Percentiles rank a stretch among this genome's conserved stretches.
phyloP scores from a whole-genome alignment of 2,797 vertebrate species.

The Phalloptychus januarius region DNA sequence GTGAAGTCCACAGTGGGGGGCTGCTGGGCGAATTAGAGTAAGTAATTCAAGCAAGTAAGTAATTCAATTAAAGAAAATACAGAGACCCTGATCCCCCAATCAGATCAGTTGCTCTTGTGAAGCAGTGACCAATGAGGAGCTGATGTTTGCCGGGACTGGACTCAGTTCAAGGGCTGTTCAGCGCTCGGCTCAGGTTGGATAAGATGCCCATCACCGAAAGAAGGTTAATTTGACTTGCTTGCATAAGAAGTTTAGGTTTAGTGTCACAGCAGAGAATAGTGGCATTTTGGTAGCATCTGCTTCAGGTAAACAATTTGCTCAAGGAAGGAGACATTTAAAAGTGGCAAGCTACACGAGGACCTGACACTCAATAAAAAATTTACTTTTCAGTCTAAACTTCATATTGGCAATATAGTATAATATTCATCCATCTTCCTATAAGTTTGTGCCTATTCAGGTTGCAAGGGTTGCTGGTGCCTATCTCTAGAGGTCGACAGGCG shows the following conservation, averaged over 20 bases:
- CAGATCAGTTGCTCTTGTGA: conserved; percentile 29
- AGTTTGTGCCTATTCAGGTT: no score
- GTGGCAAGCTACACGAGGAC: not conserved
- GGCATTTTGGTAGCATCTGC: not conserved
- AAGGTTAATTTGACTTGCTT: conserved; percentile 14
- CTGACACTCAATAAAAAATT: not conserved
- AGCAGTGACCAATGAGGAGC: not conserved
- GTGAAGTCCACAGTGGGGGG: not conserved
- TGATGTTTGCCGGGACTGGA: conserved; percentile 12
- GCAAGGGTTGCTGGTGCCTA: no score
- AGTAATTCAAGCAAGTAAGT: conserved; percentile 35
- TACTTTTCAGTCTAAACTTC: not conserved
- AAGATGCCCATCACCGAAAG: conserved; percentile 3
- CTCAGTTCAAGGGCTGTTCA: conserved; percentile 5
- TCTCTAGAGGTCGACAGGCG: no score
- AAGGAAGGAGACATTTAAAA: not conserved
- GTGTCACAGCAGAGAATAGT: not conserved
- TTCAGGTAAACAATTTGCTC: not conserved
- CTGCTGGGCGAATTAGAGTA: not conserved
- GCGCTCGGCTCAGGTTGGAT: conserved; percentile 8
- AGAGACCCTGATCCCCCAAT: conserved; percentile 32
- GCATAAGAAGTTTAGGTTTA: not conserved
- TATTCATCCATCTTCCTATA: no score
- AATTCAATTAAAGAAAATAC: conserved; percentile 47
- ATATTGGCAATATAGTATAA: not conserved